Evolutionary conservation across 2,888 invertebrate species (phyloP).

Genomic region (Schizotus pectinicornis): DNA sequence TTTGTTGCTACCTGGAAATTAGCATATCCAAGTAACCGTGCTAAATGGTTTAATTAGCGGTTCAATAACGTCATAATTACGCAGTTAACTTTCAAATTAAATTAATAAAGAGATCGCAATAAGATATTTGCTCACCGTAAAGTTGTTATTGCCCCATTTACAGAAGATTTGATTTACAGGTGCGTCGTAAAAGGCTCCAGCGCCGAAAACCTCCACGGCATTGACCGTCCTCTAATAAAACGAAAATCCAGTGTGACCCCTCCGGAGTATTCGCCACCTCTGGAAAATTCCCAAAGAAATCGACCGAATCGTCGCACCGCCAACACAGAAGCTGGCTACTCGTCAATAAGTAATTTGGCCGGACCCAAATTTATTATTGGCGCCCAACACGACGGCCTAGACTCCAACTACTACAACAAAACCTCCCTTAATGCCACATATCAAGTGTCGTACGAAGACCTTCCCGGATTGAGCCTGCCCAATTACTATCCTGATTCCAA

Average conservation of each 20-base stretch:
- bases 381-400: conserved; percentile 61
- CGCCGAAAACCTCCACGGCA: conserved; percentile 42
- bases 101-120: not conserved
- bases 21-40: too few relatives aligned
- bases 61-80: not conserved
- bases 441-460: conserved; percentile 46
- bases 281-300: conserved; percentile 30
- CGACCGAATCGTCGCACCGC: conserved; percentile 10
- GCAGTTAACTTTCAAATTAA: not conserved
- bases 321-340: conserved; percentile 18
- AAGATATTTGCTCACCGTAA: not conserved
- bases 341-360: conserved; percentile 22
- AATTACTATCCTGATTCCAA: conserved; percentile 59
- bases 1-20: too few relatives aligned
- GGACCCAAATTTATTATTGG: conserved; percentile 26
- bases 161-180: conserved; percentile 34
- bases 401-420: conserved; percentile 66
- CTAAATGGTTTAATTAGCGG: not conserved
- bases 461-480: conserved; percentile 52
- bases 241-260: conserved; percentile 39
- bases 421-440: conserved; percentile 58
- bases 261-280: conserved; percentile 43
- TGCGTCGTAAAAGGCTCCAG: conserved; percentile 42
- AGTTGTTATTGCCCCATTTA: not conserved
- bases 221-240: conserved; percentile 32